Conservation (phyloP, 2,888 invertebrate genomes). For the Girardia tigrina region DNA sequence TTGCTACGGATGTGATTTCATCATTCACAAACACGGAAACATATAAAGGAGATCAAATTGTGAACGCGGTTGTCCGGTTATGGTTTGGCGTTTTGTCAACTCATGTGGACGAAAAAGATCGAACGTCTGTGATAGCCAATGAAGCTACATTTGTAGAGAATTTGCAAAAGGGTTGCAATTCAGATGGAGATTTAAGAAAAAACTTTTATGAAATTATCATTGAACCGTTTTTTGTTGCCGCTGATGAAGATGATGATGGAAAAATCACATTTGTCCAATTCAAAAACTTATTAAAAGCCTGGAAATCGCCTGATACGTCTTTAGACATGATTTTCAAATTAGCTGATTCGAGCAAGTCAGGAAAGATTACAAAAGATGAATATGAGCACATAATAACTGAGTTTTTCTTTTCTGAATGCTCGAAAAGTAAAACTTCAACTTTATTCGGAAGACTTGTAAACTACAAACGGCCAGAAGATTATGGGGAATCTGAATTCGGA, state of each 20-base stretch:
- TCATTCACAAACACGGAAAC: conserved; percentile 37
- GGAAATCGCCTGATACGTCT: conserved; percentile 31
- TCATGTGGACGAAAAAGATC: conserved; percentile 30
- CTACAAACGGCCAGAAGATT: conserved; percentile 36
- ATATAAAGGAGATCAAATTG: conserved; percentile 31
- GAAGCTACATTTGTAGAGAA: conserved; percentile 35
- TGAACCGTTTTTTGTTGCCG: conserved; percentile 33
- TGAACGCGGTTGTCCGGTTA: conserved; percentile 34
- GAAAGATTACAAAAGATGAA: conserved; percentile 29
- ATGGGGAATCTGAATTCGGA: conserved; percentile 32
- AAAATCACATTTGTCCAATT: conserved; percentile 34
- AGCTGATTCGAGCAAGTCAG: conserved; percentile 10
- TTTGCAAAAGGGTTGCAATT: background rate
- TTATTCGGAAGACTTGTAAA: conserved; percentile 36
- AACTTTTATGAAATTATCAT: conserved; percentile 34
- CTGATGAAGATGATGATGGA: conserved; percentile 35
- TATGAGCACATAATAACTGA: conserved; percentile 32
- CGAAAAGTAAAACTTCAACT: conserved; percentile 14
- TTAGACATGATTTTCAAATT: conserved; percentile 34
- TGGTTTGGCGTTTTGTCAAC: conserved; percentile 32
- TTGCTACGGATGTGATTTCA: conserved; percentile 28
- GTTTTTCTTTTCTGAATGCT: conserved; percentile 35
- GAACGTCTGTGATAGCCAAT: background rate
- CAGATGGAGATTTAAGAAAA: conserved; percentile 1
- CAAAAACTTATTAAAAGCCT: conserved; percentile 31